Evolutionary conservation across 2,888 invertebrate species (phyloP), one percentile per base, ranked within the genome.

Genomic region (Melanargia galathea): DNA sequence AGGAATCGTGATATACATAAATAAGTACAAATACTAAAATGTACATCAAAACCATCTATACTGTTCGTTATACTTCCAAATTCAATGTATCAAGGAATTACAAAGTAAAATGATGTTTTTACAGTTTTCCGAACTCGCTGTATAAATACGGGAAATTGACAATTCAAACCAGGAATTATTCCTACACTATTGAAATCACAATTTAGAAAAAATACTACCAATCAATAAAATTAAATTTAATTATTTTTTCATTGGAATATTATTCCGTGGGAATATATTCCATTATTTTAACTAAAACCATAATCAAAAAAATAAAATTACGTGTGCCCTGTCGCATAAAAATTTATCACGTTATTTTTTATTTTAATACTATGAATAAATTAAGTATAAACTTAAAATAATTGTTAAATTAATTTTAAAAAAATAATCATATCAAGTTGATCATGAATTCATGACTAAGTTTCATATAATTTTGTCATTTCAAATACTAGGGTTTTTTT

Each of bases 381-480:
- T 55, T 55, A 55, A 55, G 16, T 24, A 55, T 8, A 5, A 24
- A 40, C 43, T 55, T 55, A 55, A 52, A 35, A 6, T 52, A 35
- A 33, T 11, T 4, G 16, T 43, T 55, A 55, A 43, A 18, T 24
- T 16, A 43, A 35, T 51, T 16, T 26, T 52, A 33, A 52, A 20
- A 52, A 35, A 54, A 54, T 35, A 16, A 10, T n/a, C 7, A 3
- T 24, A 24, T 18, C 13, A 13, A n/a, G 26, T 24, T 48, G 22
- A 24, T 24, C 1, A 13, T n/a, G 13, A 10, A 18, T 16, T 16
- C 1, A 22, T 24, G 2, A 20, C n/a, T 49, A 49, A 49, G 7
- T 40, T 16, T 7, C n/a, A 4, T 30, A 18, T 22, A 30, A 18
- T 16, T 33, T 18, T 18, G 51, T 6, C 8, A 8, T 18, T 16